Evolutionary conservation across 2,888 invertebrate genomes (phyloP).

Genomic region (Cabera pusaria): DNA sequence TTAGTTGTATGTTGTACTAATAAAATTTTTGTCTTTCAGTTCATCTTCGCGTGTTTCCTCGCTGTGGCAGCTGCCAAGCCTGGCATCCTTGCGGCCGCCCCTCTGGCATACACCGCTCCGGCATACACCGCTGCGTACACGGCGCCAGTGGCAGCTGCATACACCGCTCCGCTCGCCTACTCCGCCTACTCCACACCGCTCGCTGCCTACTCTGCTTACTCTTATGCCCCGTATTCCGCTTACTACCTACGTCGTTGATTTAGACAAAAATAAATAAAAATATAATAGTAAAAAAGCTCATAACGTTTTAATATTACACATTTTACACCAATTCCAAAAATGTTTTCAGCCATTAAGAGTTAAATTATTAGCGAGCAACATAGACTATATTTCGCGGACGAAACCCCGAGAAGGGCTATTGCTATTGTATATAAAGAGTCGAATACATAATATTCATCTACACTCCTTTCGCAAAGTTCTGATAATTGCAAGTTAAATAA

Average conservation of each 20-base stretch:
- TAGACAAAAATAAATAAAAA: constrained; percentile 2
- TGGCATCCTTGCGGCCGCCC: constrained; percentile 54
- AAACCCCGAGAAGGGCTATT: too few species aligned
- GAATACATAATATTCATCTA: too few species aligned
- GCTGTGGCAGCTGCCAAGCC: constrained; percentile 74
- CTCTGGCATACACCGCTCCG: constrained; percentile 53
- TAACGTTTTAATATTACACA: neutral
- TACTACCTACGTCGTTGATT: constrained; percentile 35
- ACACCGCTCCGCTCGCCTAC: constrained; percentile 52
- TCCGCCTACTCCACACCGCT: constrained; percentile 50
- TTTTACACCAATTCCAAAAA: neutral
- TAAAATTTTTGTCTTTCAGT: constrained; percentile 59
- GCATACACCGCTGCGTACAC: constrained; percentile 47
- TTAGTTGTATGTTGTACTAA: too few species aligned
- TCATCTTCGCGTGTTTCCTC: constrained; percentile 72
- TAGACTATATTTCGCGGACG: too few species aligned
- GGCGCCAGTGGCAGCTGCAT: constrained; percentile 44
- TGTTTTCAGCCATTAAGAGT: too few species aligned
- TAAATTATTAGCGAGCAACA: too few species aligned
- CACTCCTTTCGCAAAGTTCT: too few species aligned
- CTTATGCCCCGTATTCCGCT: constrained; percentile 48
- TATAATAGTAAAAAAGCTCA: neutral
- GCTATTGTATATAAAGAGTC: too few species aligned
- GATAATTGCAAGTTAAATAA: too few species aligned
- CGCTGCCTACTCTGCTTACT: constrained; percentile 49